phyloP scores from a whole-genome alignment of 2,888 invertebrate species.

The Nebria salina region DNA sequence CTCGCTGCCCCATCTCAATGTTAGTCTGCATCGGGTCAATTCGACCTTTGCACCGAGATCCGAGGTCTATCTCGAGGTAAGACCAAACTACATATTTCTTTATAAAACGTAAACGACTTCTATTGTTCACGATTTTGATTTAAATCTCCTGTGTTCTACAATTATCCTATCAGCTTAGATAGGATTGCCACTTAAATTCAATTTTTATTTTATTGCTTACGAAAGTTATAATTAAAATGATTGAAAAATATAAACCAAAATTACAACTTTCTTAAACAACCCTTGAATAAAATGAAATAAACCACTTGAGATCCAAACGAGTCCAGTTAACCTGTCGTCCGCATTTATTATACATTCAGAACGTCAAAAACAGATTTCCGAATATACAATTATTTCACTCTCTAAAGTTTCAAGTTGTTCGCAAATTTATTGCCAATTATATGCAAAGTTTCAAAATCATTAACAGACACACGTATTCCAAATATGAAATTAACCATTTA shows the following conservation, averaged over 20 bases:
- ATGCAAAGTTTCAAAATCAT: background rate
- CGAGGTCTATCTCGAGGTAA: constrained; percentile 90
- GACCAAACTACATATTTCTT: constrained; percentile 49
- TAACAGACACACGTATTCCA: too few relatives aligned
- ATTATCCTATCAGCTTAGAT: too few relatives aligned
- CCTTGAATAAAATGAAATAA: too few relatives aligned
- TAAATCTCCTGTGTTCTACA: too few relatives aligned
- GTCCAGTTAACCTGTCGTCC: background rate
- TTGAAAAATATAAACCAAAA: too few relatives aligned
- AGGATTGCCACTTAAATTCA: too few relatives aligned
- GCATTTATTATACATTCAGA: background rate
- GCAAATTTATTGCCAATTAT: background rate
- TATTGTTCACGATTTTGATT: background rate
- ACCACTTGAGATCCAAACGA: too few relatives aligned
- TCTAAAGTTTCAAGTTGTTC: background rate
- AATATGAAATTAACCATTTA: too few relatives aligned
- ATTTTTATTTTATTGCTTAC: too few relatives aligned
- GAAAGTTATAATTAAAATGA: too few relatives aligned
- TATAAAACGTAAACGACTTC: background rate
- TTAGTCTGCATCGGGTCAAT: constrained; percentile 89
- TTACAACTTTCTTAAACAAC: too few relatives aligned
- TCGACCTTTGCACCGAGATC: constrained; percentile 91
- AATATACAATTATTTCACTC: background rate
- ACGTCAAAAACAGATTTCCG: background rate
- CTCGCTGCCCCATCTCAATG: constrained; percentile 90